Evolutionary conservation across 2,888 invertebrate species (phyloP).

Genomic region (Agonopterix arenella): DNA sequence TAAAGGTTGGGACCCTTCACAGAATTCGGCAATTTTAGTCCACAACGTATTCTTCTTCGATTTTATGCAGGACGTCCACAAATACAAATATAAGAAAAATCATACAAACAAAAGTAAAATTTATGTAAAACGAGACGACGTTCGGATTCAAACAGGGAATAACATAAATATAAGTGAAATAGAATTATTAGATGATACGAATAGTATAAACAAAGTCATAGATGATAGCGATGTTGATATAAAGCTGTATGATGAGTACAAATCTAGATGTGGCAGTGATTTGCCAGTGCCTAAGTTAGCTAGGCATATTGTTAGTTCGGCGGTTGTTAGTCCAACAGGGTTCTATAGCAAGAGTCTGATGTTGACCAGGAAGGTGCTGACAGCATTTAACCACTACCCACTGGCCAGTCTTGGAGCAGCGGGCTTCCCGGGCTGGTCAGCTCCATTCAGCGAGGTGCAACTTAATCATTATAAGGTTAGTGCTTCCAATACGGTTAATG

Average conservation of each 20-base stretch:
- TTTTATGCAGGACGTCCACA: constrained; percentile 52
- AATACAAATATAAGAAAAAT: constrained; percentile 29
- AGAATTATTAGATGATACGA: constrained; percentile 41
- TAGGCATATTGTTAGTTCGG: constrained; percentile 71
- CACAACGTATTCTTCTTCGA: constrained; percentile 84
- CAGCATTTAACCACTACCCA: constrained; percentile 87
- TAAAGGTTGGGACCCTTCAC: constrained; percentile 57
- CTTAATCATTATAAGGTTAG: constrained; percentile 81
- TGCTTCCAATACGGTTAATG: too few relatives aligned
- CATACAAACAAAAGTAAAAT: constrained; percentile 33
- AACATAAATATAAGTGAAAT: constrained; percentile 43
- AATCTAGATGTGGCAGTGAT: constrained; percentile 40
- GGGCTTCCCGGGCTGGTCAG: constrained; percentile 72
- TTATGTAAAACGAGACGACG: constrained; percentile 60
- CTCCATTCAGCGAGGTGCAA: constrained; percentile 77
- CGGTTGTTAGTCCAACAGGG: constrained; percentile 77
- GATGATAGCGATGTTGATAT: constrained; percentile 29
- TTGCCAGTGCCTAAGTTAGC: constrained; percentile 58
- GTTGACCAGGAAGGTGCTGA: constrained; percentile 78
- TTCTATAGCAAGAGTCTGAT: constrained; percentile 85
- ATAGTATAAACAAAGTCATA: constrained; percentile 41
- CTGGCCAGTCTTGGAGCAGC: constrained; percentile 76
- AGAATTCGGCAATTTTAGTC: constrained; percentile 78
- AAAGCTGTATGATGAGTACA: constrained; percentile 28
- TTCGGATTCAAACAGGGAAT: constrained; percentile 39